phyloP scores from a whole-genome alignment of 2,888 invertebrate species.

The Hypomecis atomaria region DNA sequence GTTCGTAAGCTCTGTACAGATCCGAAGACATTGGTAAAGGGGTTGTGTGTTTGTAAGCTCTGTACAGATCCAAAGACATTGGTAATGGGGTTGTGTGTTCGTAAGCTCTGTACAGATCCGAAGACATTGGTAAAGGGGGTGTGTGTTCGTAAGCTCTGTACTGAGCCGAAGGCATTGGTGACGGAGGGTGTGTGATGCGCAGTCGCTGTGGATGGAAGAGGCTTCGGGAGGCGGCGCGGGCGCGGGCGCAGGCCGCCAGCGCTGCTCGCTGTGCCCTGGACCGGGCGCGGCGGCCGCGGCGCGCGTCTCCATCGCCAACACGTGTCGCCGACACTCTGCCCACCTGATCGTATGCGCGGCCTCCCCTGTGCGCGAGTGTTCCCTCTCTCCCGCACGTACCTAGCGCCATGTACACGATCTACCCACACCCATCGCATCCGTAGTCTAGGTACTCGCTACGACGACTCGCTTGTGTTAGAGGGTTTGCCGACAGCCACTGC shows the following conservation, averaged over 20 bases:
- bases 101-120: background rate
- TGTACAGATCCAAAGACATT: background rate
- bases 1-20: background rate
- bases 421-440: constrained; percentile 16
- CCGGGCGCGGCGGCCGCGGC: constrained; percentile 58
- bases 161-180: background rate
- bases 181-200: constrained; percentile 49
- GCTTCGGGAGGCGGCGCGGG: constrained; percentile 50
- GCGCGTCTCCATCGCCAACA: constrained; percentile 55
- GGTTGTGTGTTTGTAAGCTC: constrained; percentile 35
- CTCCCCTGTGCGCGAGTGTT: constrained; percentile 50
- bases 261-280: constrained; percentile 68
- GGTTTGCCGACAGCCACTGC: constrained; percentile 3
- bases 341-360: constrained; percentile 67
- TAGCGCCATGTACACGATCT: background rate
- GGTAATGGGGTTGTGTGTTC: constrained; percentile 30
- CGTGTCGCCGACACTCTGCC: constrained; percentile 74
- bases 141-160: too few species aligned
- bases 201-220: constrained; percentile 87
- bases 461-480: background rate
- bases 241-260: constrained; percentile 56
- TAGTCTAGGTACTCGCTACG: constrained; percentile 8
- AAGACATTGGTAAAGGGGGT: background rate
- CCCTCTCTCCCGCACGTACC: constrained; percentile 32
- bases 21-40: background rate